Conservation (phyloP, 2,888 invertebrate species). For the Mystacides longicornis region DNA sequence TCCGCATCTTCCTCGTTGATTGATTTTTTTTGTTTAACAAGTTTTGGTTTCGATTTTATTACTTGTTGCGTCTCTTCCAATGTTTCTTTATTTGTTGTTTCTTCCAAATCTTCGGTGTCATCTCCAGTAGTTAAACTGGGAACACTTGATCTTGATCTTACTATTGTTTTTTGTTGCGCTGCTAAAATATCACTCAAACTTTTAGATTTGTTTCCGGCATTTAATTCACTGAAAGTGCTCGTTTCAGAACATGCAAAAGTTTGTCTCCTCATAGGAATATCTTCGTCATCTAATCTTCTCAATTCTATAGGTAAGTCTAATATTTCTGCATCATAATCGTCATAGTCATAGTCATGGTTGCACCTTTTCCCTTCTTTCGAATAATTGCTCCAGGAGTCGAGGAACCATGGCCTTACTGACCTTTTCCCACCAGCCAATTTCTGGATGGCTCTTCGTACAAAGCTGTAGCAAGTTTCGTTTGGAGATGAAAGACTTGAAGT, state of each 20-base stretch:
- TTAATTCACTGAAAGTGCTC: slow-evolving; percentile 34
- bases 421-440: slow-evolving; percentile 70
- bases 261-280: slow-evolving; percentile 50
- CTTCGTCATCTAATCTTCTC: slow-evolving; percentile 66
- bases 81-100: slow-evolving; percentile 19
- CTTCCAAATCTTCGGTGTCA: slow-evolving; percentile 31
- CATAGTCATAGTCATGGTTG: slow-evolving; percentile 48
- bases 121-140: slow-evolving; percentile 55
- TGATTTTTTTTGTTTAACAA: slow-evolving; percentile 82
- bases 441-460: slow-evolving; percentile 81
- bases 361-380: slow-evolving; percentile 41
- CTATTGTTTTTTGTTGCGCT: slow-evolving; percentile 61
- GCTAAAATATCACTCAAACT: slow-evolving; percentile 79
- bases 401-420: slow-evolving; percentile 60
- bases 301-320: slow-evolving; percentile 85
- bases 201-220: slow-evolving; percentile 63
- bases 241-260: slow-evolving; percentile 43
- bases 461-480: slow-evolving; percentile 90
- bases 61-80: slow-evolving; percentile 26
- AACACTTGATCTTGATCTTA: slow-evolving; percentile 68
- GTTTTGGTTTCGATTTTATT: slow-evolving; percentile 40
- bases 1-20: slow-evolving; percentile 68
- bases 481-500: slow-evolving; percentile 86
- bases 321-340: slow-evolving; percentile 52
- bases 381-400: slow-evolving; percentile 66